Evolutionary conservation across 2,797 vertebrate species (phyloP).

Genomic region (Melanotaenia maccullochi): DNA sequence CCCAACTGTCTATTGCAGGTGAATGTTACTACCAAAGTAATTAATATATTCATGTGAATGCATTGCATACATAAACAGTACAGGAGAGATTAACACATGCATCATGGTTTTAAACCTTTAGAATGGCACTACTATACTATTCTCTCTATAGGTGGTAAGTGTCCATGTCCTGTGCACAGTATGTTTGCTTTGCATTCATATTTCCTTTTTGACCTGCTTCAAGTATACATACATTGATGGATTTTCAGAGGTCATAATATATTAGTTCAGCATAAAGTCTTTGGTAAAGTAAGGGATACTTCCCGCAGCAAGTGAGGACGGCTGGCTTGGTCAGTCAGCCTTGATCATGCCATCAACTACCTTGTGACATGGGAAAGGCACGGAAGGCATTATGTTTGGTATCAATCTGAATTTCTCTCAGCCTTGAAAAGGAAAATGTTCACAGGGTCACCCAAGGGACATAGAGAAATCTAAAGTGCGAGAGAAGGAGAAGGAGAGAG

Average conservation of each 20-base stretch:
- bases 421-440: slow-evolving; percentile 84
- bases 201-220: not conserved
- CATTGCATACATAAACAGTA: no score
- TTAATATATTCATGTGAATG: no score
- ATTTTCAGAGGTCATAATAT: slow-evolving; percentile 10
- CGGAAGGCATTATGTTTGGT: slow-evolving; percentile 81
- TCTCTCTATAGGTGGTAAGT: not conserved
- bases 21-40: no score
- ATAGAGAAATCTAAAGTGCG: slow-evolving; percentile 66
- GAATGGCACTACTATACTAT: no score
- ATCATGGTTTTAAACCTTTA: no score
- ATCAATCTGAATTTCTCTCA: slow-evolving; percentile 84
- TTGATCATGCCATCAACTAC: slow-evolving; percentile 78
- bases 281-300: slow-evolving; percentile 11
- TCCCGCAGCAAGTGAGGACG: slow-evolving; percentile 55
- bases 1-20: no score
- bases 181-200: not conserved
- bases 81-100: no score
- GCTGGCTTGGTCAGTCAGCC: slow-evolving; percentile 69
- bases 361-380: slow-evolving; percentile 77
- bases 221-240: no score
- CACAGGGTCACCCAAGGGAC: slow-evolving; percentile 90
- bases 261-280: slow-evolving; percentile 16
- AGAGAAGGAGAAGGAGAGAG: slow-evolving; percentile 58
- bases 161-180: not conserved